phyloP scores from a whole-genome alignment of 2,888 invertebrate species.

The Thera obeliscata region DNA sequence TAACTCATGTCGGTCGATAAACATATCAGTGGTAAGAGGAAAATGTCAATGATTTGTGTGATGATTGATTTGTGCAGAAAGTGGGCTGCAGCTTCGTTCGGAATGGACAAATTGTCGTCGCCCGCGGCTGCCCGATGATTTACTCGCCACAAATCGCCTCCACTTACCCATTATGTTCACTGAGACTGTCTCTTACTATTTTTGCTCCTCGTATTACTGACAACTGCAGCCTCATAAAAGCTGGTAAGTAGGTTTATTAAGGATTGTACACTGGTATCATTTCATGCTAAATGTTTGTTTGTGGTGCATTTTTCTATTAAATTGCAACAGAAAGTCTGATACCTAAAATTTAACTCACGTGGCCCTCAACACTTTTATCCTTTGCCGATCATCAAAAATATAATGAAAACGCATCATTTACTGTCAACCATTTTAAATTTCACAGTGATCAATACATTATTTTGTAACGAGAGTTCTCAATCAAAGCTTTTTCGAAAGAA shows the following conservation, averaged over 20 bases:
- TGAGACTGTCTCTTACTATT: slow-evolving; percentile 36
- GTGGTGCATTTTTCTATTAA: no score
- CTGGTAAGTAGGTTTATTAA: neutral
- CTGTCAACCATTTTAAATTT: slow-evolving; percentile 32
- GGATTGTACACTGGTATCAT: no score
- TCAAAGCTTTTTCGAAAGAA: slow-evolving; percentile 42
- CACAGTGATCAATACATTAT: slow-evolving; percentile 36
- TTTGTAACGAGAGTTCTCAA: slow-evolving; percentile 40
- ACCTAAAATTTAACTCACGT: neutral
- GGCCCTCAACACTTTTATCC: neutral
- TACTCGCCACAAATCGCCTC: slow-evolving; percentile 50
- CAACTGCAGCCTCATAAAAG: slow-evolving; percentile 3
- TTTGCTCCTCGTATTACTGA: slow-evolving; percentile 12
- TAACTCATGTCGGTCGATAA: slow-evolving; percentile 58
- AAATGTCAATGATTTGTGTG: slow-evolving; percentile 61
- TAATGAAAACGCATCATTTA: slow-evolving; percentile 30
- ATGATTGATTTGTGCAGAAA: slow-evolving; percentile 53
- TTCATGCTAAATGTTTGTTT: no score
- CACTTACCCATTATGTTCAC: slow-evolving; percentile 38
- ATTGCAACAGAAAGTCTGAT: neutral
- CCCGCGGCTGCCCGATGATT: slow-evolving; percentile 50
- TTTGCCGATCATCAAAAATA: slow-evolving; percentile 19
- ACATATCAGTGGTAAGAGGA: slow-evolving; percentile 52
- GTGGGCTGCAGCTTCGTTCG: slow-evolving; percentile 27
- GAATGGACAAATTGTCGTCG: slow-evolving; percentile 51